phyloP scores from a whole-genome alignment of 2,888 invertebrate species.

The Lasioglossum calceatum region DNA sequence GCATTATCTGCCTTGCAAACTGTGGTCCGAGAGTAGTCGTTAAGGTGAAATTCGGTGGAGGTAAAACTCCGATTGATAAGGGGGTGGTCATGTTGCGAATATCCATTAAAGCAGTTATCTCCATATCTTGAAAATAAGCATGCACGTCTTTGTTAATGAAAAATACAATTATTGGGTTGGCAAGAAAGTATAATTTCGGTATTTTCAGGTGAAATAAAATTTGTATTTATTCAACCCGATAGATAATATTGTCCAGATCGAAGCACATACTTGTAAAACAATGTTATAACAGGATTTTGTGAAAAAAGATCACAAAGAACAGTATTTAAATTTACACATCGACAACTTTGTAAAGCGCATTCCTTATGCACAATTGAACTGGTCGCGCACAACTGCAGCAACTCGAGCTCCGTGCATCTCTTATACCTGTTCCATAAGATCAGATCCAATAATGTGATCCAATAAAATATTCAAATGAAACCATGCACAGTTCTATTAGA shows the following conservation, averaged over 20 bases:
- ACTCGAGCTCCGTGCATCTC: background rate
- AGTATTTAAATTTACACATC: slow-evolving; percentile 20
- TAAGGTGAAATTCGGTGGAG: slow-evolving; percentile 17
- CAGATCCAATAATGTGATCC: slow-evolving; percentile 73
- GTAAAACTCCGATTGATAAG: background rate
- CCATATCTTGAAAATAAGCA: slow-evolving; percentile 23
- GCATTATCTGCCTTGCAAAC: slow-evolving; percentile 77
- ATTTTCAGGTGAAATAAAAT: too few relatives aligned
- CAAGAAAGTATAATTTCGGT: too few relatives aligned
- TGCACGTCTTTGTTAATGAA: background rate
- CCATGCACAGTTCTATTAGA: slow-evolving; percentile 26
- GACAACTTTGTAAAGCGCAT: background rate
- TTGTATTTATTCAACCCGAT: too few relatives aligned
- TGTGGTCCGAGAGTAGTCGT: slow-evolving; percentile 74
- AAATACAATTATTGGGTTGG: background rate
- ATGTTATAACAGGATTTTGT: background rate
- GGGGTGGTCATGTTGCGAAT: slow-evolving; percentile 16
- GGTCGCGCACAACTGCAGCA: slow-evolving; percentile 24
- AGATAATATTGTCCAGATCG: background rate
- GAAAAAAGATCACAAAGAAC: background rate
- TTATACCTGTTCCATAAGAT: slow-evolving; percentile 50
- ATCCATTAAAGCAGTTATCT: slow-evolving; percentile 1
- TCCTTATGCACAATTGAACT: background rate
- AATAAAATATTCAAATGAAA: slow-evolving; percentile 79
- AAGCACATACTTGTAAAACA: background rate